Conservation (phyloP, 2,888 invertebrate species). For the Watsonalla cultraria region DNA sequence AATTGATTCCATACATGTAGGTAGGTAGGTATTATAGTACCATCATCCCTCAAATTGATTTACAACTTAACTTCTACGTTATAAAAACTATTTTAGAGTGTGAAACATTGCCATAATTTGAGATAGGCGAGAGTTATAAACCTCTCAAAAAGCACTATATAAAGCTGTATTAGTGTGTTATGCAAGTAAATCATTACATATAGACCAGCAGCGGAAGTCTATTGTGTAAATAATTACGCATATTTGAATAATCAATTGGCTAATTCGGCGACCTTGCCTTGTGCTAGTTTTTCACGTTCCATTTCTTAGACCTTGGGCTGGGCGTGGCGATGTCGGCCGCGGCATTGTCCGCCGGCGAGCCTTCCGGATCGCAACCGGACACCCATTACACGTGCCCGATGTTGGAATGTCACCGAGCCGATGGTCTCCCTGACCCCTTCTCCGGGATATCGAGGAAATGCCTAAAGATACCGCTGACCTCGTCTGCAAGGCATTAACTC, state of each 20-base stretch:
- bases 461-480: not conserved
- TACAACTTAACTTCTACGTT: too few species aligned
- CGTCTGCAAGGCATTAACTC: not conserved
- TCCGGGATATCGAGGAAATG: slow-evolving; percentile 3
- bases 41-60: too few species aligned
- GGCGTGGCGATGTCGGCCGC: slow-evolving; percentile 43
- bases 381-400: slow-evolving; percentile 7
- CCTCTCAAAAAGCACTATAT: too few species aligned
- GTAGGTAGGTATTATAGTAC: too few species aligned
- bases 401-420: slow-evolving; percentile 6
- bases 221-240: slow-evolving; percentile 2
- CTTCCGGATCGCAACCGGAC: slow-evolving; percentile 57
- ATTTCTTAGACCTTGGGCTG: slow-evolving; percentile 70
- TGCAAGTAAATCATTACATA: not conserved
- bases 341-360: slow-evolving; percentile 36
- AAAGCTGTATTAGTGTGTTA: not conserved
- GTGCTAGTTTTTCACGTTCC: slow-evolving; percentile 36
- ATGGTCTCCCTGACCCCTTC: slow-evolving; percentile 14
- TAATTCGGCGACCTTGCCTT: slow-evolving; percentile 30
- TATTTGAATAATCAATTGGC: slow-evolving; percentile 21
- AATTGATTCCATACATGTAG: too few species aligned
- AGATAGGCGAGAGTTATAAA: too few species aligned
- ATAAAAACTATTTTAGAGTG: too few species aligned
- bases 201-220: not conserved
- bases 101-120: too few species aligned